Percentiles rank a stretch among this genome's conserved stretches.
phyloP scores from a whole-genome alignment of 2,113 vertebrate species.

The Alosa alosa region DNA sequence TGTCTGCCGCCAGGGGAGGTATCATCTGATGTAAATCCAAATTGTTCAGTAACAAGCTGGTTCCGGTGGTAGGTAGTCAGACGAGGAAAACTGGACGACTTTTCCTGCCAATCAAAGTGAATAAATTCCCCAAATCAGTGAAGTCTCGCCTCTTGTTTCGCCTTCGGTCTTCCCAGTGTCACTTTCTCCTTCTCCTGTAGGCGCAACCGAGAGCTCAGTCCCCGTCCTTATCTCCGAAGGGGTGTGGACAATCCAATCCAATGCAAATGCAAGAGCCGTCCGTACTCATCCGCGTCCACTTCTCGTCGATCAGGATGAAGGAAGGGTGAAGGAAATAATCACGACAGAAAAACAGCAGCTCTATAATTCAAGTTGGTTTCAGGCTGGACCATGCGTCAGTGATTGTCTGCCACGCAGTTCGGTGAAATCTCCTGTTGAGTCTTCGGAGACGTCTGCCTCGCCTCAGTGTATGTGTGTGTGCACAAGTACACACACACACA shows the following conservation, averaged over 20 bases:
- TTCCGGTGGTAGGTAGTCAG: conserved; percentile 14
- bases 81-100: neutral
- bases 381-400: neutral
- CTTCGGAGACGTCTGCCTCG: conserved; percentile 3
- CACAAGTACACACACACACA: neutral
- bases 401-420: neutral
- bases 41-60: conserved; percentile 21
- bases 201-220: conserved; percentile 19
- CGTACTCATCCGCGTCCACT: conserved; percentile 32
- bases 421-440: conserved; percentile 3
- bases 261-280: conserved; percentile 36
- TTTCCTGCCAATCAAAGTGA: neutral
- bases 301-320: conserved; percentile 10
- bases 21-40: conserved; percentile 43
- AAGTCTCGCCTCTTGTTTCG: neutral
- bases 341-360: neutral
- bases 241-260: conserved; percentile 50
- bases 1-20: conserved; percentile 47
- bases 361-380: neutral
- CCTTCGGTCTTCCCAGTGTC: conserved; percentile 23
- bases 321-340: neutral
- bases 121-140: conserved; percentile 21
- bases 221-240: conserved; percentile 39
- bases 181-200: conserved; percentile 23
- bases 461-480: neutral